These are phyloP conservation scores for Corythoichthys intestinalis DNA, from an alignment of 2,113 vertebrate genomes.

Conservation along the genomic window DNA sequence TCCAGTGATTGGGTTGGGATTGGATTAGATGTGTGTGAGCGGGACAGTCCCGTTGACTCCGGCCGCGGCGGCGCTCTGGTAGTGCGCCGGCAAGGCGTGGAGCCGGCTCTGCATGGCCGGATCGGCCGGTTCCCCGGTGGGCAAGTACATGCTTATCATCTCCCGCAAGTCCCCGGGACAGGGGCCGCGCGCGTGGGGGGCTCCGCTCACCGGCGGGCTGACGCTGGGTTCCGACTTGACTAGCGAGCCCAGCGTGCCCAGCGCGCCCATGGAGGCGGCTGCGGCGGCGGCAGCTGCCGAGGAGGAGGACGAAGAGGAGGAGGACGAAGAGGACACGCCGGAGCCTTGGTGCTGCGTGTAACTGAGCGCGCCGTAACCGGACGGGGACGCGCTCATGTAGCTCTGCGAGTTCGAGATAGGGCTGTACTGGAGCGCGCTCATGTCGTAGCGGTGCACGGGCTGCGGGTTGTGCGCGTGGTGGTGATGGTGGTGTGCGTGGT, in stretches of 20 bases:
- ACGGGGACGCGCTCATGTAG: conserved; percentile 94
- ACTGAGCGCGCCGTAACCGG: conserved; percentile 88
- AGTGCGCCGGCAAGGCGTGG: conserved; percentile 91
- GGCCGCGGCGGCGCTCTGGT: conserved; percentile 89
- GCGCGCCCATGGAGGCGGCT: conserved; percentile 85
- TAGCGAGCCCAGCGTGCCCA: conserved; percentile 89
- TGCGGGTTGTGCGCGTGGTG: conserved; percentile 87
- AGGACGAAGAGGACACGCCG: conserved; percentile 75
- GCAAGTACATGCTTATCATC: conserved; percentile 99
- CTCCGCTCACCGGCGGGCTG: conserved; percentile 87
- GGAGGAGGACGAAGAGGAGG: conserved; percentile 46
- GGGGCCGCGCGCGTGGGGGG: conserved; percentile 86
- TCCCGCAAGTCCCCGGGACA: conserved; percentile 97
- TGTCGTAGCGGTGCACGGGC: conserved; percentile 94
- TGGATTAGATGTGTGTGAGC: conserved; percentile 89
- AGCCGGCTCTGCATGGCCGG: conserved; percentile 90
- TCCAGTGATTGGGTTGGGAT: conserved; percentile 49
- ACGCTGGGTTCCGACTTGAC: conserved; percentile 95
- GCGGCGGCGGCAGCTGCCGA: conserved; percentile 79
- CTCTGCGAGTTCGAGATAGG: conserved; percentile 94
- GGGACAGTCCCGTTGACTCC: conserved; percentile 96
- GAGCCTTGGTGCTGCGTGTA: conserved; percentile 85
- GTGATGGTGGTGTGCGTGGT: conserved; percentile 88
- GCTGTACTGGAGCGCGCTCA: conserved; percentile 92
- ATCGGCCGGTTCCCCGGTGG: conserved; percentile 87